Base-by-base conservation (phyloP, 2,113 vertebrate species). In the Carollia perspicillata region DNA sequence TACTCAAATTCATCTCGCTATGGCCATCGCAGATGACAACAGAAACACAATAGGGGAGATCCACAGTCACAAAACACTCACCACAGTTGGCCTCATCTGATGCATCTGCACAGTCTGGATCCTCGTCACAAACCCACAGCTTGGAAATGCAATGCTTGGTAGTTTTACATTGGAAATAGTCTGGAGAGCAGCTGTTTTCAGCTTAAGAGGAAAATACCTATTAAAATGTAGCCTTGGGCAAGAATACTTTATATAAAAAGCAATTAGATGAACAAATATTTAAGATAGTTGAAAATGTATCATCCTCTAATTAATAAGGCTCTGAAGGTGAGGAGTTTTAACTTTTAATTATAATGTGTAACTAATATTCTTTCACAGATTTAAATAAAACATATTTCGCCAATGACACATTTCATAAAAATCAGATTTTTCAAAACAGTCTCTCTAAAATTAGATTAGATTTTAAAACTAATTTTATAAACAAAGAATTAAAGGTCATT, bases 81-180 rank as follows among this genome's bases (percentile, higher is more conserved):
- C 99, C 99, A 75, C 99, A 99, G 97, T 99, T 99, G 42, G 99
- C 99, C 98, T 99, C 99, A 47, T 99, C 99, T 2, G 99, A 99
- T 35, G 99, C 99, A 44, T 99, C 99, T 8, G 99, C 99, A 69
- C 99, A 99, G 95, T 99, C 99, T 1, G 99, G 99, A 94, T 99
- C 99, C 97, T 99, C 99, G 16, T 99, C 99, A 95, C 99, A 99
- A 18, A 99, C 99, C 99, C 99, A 99, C 78, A 99, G 98, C 96
- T 99, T 99, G 97, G 99, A 99, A 98, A 99, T 99, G 97, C 99
- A 99, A 93, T 99, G 99, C 94, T 99, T 99, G 47, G 99, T 99
- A 37, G 99, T 99, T 98, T 99, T 99, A 96, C 99, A 99, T 93
- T 99, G 99, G 98, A 99, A 99, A 97, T 99, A 99, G 96, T 99